Evolutionary conservation across 2,113 vertebrate genomes (phyloP), one percentile per base, ranked within the genome.

Genomic region (Leptobrachium leishanense): DNA sequence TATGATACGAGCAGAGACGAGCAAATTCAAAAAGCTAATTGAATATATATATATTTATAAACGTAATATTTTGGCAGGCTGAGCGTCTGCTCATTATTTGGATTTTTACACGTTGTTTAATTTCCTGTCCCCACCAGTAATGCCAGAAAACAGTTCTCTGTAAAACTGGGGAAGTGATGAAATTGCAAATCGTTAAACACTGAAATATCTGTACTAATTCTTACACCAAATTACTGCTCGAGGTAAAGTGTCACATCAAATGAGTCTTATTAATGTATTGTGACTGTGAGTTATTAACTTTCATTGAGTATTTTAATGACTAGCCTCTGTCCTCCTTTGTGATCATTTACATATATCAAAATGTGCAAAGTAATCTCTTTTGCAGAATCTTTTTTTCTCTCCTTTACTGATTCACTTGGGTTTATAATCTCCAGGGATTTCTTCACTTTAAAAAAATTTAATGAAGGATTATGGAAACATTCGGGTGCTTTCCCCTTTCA

Each of bases 121-220:
- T 67, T 20, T 70, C 50, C 70, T 74, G 70, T 79, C 77, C 77
- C 77, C 77, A 74, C 63, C 71, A 79, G 77, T 74, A 40, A 43
- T 67, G 77, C 70, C 64, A 43, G 70, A 68, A 43, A 54, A 11
- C 20, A 55, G 2, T 2, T n/a, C 13, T 20, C n/a, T 65, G 40
- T 43, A 9, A 39, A 20, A 64, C 39, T 31, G 63, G 46, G 57
- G 8, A 79, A 79, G 53, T 73, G 77, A 73, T 74, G 77, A 79
- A 13, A 73, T n/a, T 2, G 71, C 70, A 79, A 44, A 74, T 68
- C 67, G 70, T 63, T 73, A 74, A 79, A n/a, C 64, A 44, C 55
- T 46, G 68, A 74, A 31, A 66, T 79, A 20, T 62, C 43, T 59
- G 4, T 57, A 42, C 43, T 79, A 79, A 79, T 72, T 72, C 44